Percentiles rank a stretch among this genome's conserved stretches.
These are phyloP conservation scores for Daboia siamensis DNA, from an alignment of 2,113 vertebrate genomes.

Conservation along the genomic window DNA sequence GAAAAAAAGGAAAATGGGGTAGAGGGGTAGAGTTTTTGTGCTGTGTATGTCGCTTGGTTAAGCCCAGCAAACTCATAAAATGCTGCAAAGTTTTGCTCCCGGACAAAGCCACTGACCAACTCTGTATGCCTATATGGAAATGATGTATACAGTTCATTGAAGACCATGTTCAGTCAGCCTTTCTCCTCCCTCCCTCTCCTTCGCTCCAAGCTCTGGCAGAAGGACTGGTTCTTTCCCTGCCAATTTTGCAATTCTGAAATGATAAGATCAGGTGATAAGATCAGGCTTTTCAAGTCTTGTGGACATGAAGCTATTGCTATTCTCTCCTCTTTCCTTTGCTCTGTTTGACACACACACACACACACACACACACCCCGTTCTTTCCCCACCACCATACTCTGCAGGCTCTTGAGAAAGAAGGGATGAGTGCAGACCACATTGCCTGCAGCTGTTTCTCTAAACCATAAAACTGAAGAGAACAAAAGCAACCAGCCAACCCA, in stretches of 20 bases:
- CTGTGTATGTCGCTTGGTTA: background rate
- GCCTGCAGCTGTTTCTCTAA: conserved; percentile 3
- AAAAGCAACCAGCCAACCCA: background rate
- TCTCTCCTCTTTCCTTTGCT: background rate
- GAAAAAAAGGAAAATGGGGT: background rate
- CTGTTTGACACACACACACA: background rate
- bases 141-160: background rate
- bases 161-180: background rate
- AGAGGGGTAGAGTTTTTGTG: background rate
- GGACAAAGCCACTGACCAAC: no score
- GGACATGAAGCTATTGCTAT: background rate
- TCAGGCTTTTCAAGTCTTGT: background rate
- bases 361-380: background rate
- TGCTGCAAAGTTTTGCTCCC: background rate
- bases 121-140: background rate
- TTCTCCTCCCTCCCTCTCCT: background rate
- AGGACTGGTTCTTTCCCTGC: background rate
- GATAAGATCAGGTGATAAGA: background rate
- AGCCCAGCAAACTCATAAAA: background rate
- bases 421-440: background rate
- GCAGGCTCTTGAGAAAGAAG: background rate
- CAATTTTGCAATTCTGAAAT: background rate
- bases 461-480: background rate
- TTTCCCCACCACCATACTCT: background rate
- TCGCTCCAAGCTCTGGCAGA: background rate